These are phyloP conservation scores for Neomorphus geoffroyi DNA, from an alignment of 2,797 vertebrate species.

Conservation along the genomic window DNA sequence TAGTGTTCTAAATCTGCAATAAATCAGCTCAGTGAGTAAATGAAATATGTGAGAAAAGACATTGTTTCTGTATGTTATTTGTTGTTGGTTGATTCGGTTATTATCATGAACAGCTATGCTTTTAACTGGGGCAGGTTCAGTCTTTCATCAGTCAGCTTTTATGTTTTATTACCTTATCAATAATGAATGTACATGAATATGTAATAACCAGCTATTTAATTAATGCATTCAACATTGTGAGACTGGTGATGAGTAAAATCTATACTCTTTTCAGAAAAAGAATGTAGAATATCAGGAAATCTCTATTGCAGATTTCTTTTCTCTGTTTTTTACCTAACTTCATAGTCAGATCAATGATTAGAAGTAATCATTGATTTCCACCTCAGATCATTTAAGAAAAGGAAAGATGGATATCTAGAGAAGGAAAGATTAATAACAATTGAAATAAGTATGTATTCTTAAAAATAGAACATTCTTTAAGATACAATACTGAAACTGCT, in stretches of 20 bases:
- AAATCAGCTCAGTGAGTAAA: constrained; percentile 9
- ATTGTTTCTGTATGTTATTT: constrained; percentile 3
- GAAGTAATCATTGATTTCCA: constrained; percentile 2
- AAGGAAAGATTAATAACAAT: neutral
- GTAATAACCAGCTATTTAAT: constrained; percentile 59
- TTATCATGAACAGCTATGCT: constrained; percentile 3
- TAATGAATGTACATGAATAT: constrained; percentile 64
- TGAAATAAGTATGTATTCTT: neutral
- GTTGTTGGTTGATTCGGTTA: neutral
- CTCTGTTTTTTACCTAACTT: neutral
- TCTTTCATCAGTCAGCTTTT: constrained; percentile 48
- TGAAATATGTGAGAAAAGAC: neutral
- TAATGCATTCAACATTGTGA: constrained; percentile 34
- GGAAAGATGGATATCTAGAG: neutral
- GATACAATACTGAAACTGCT: neutral
- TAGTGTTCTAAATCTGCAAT: neutral
- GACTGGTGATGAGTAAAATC: neutral
- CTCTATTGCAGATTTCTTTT: neutral
- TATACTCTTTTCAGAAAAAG: constrained; percentile 1
- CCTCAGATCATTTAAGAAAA: neutral
- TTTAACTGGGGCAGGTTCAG: constrained; percentile 48
- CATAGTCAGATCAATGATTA: neutral
- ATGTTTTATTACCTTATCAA: constrained; percentile 64
- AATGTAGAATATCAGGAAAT: neutral
- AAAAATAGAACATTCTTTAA: neutral